Evolutionary conservation across 1,140 invertebrate genomes (phyloP).

Genomic region (Drosophila saltans): DNA sequence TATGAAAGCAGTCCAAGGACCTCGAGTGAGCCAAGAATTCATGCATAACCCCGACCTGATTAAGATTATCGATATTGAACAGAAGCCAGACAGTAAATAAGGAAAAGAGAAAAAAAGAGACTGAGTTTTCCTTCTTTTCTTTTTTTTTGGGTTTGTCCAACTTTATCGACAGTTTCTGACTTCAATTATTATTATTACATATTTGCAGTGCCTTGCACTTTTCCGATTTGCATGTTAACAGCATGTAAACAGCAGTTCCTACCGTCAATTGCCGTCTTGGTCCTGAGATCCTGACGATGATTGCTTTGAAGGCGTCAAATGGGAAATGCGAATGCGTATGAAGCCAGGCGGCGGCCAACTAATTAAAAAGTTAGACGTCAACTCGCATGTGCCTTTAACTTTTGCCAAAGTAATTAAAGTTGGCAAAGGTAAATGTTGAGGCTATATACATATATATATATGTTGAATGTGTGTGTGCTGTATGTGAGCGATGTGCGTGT

Average conservation of each 20-base stretch:
- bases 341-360: conserved; percentile 59
- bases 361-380: conserved; percentile 77
- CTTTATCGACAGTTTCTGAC: conserved; percentile 39
- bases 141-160: conserved; percentile 6
- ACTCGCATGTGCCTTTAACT: conserved; percentile 77
- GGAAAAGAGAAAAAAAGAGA: not conserved
- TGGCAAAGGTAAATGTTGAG: conserved; percentile 49
- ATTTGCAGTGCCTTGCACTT: conserved; percentile 47
- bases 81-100: not conserved
- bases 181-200: conserved; percentile 39
- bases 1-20: conserved; percentile 36
- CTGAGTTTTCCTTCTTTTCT: conserved; percentile 16
- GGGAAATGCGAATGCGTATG: conserved; percentile 22
- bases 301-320: conserved; percentile 68
- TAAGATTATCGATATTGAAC: conserved; percentile 41
- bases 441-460: conserved; percentile 15
- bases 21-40: conserved; percentile 29
- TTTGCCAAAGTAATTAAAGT: conserved; percentile 79
- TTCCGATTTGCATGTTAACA: conserved; percentile 71
- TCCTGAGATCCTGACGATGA: conserved; percentile 41
- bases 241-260: conserved; percentile 45
- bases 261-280: conserved; percentile 31
- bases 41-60: conserved; percentile 69
- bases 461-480: conserved; percentile 24
- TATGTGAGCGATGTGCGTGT: conserved; percentile 27